Conservation (phyloP, 2,113 vertebrate species). For the Myodes glareolus region DNA sequence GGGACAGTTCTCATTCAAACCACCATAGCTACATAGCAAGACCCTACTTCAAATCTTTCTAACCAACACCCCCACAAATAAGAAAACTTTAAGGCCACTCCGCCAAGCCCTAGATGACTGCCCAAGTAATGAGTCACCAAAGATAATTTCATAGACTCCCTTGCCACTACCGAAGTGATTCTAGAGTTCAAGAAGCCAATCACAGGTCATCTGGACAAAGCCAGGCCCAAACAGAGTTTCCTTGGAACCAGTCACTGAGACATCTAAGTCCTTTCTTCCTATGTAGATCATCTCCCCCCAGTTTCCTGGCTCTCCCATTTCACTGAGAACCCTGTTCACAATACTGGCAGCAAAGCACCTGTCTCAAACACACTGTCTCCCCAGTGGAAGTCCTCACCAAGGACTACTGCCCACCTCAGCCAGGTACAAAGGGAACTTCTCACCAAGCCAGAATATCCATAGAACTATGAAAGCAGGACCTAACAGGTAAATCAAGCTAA, state of each 20-base stretch:
- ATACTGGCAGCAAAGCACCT: not conserved
- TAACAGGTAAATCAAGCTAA: not conserved
- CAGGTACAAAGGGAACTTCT: constrained; percentile 23
- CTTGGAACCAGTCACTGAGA: not conserved
- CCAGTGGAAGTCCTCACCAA: not conserved
- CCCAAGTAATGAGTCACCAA: not conserved
- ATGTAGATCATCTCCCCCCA: not conserved
- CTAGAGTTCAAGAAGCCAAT: not conserved
- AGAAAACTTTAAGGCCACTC: not conserved
- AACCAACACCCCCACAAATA: not conserved
- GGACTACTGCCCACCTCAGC: not conserved
- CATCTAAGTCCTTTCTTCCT: not conserved
- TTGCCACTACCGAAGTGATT: not conserved
- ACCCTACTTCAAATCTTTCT: not conserved
- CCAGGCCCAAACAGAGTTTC: not conserved
- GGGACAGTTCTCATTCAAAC: not conserved
- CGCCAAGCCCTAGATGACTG: not conserved
- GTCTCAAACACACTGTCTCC: not conserved
- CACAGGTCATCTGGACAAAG: not conserved
- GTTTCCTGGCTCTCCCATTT: not conserved
- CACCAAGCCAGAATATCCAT: not conserved
- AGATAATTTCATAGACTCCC: not conserved
- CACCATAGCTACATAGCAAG: not conserved
- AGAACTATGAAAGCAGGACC: not conserved
- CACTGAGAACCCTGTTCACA: not conserved